Conservation (phyloP, 53 echinoderm and acorn worm species). For the Arbacia lixula region DNA sequence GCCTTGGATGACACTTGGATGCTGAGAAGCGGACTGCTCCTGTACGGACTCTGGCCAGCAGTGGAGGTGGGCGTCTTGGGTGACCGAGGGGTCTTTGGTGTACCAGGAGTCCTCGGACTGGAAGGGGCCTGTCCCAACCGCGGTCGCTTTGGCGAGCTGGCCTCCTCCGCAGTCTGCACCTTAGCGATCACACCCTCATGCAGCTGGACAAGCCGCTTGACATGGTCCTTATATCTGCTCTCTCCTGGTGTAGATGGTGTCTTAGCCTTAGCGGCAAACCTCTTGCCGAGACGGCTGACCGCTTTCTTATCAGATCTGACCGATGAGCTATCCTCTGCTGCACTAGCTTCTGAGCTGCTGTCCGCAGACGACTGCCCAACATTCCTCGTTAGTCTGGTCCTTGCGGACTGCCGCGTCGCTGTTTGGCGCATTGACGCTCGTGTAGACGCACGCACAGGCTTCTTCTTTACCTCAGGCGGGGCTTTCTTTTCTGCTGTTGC, state of each 20-base stretch:
- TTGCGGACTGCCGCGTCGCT: not conserved
- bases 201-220: conserved; percentile 81
- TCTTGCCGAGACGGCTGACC: not conserved
- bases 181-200: conserved; percentile 80
- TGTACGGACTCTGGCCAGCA: not conserved
- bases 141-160: conserved; percentile 13
- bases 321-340: not conserved
- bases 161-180: conserved; percentile 11
- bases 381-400: conserved; percentile 8
- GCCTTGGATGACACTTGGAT: conserved; percentile 15
- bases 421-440: conserved; percentile 4
- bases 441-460: not conserved
- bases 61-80: not conserved
- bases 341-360: not conserved
- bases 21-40: conserved; percentile 28
- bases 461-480: conserved; percentile 2
- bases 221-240: conserved; percentile 74
- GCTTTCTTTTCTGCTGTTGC: not conserved
- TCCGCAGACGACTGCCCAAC: not conserved
- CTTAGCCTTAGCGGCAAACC: not conserved
- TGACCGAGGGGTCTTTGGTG: not conserved
- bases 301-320: not conserved
- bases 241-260: conserved; percentile 54
- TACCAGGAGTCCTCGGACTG: conserved; percentile 7
- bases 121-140: not conserved